phyloP scores from a whole-genome alignment of 30 jellyfish, hydroid and myxozoan species.

The Aurelia aurita region DNA sequence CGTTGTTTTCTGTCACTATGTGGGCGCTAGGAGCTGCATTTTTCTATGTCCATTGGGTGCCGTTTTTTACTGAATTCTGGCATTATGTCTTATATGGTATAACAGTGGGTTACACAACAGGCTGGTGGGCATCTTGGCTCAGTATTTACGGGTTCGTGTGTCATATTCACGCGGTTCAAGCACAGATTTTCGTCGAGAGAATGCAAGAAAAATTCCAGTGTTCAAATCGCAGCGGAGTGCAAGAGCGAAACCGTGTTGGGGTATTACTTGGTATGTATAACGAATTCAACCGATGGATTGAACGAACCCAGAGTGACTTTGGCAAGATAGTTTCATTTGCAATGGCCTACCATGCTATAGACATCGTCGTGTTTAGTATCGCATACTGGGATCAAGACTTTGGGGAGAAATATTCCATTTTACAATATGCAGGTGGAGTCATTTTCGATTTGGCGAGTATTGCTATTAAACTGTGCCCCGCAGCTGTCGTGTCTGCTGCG shows the following conservation, averaged over 20 bases:
- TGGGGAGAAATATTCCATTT: slow-evolving; percentile 60
- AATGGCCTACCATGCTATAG: slow-evolving; percentile 77
- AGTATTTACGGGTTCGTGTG: slow-evolving; percentile 84
- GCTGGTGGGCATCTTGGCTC: slow-evolving; percentile 94
- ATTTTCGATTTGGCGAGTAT: slow-evolving; percentile 74
- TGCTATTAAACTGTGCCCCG: slow-evolving; percentile 82
- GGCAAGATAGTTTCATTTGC: slow-evolving; percentile 81
- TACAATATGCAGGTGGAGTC: slow-evolving; percentile 77
- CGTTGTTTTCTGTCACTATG: slow-evolving; percentile 29
- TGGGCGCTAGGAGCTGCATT: slow-evolving; percentile 56
- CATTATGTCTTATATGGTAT: slow-evolving; percentile 47
- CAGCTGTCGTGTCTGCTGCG: slow-evolving; percentile 75
- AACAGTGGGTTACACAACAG: slow-evolving; percentile 58
- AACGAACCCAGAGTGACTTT: slow-evolving; percentile 76
- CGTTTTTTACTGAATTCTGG: slow-evolving; percentile 53
- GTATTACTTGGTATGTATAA: slow-evolving; percentile 56
- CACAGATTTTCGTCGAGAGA: slow-evolving; percentile 37
- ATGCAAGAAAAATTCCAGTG: slow-evolving; percentile 60
- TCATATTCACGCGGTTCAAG: slow-evolving; percentile 67
- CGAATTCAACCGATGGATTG: slow-evolving; percentile 81
- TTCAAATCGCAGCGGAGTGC: slow-evolving; percentile 42
- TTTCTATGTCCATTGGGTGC: slow-evolving; percentile 71
- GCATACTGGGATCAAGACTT: slow-evolving; percentile 80
- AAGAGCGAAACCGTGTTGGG: slow-evolving; percentile 50
- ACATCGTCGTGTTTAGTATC: slow-evolving; percentile 67